A percentile compares a stretch with the other conserved stretches of the same genome.
Evolutionary conservation across 1,140 invertebrate genomes (phyloP).

Genomic region (Pogonognathellus flavescens): DNA sequence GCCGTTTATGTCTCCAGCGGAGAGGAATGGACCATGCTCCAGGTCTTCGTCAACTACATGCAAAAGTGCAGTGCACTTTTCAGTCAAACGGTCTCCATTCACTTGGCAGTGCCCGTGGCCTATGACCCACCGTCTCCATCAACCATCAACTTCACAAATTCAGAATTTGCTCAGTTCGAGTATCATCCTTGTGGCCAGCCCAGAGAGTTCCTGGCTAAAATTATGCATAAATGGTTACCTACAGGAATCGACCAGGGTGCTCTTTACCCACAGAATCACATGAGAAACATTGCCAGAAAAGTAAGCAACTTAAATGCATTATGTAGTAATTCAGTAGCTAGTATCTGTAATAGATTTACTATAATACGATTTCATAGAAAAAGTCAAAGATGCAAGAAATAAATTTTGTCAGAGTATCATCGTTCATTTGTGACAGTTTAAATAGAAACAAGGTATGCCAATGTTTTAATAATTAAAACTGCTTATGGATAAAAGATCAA

Average conservation of each 20-base stretch:
- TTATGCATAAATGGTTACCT: slow-evolving; percentile 58
- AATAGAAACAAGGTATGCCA: too few species aligned
- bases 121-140: slow-evolving; percentile 3
- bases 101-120: slow-evolving; percentile 60
- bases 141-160: slow-evolving; percentile 13
- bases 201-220: slow-evolving; percentile 53
- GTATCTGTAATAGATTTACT: too few species aligned
- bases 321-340: too few species aligned
- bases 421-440: too few species aligned
- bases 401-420: too few species aligned
- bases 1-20: slow-evolving; percentile 55
- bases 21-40: slow-evolving; percentile 60
- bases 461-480: too few species aligned
- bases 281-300: slow-evolving; percentile 86
- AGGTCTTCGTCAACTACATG: slow-evolving; percentile 62
- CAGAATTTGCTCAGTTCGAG: slow-evolving; percentile 42
- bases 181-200: slow-evolving; percentile 62
- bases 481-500: too few species aligned
- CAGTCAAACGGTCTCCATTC: slow-evolving; percentile 63
- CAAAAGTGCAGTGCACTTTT: slow-evolving; percentile 61
- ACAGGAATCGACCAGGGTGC: slow-evolving; percentile 56
- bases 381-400: too few species aligned
- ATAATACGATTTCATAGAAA: too few species aligned
- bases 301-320: slow-evolving; percentile 5
- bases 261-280: slow-evolving; percentile 86